A percentile compares a stretch with the other conserved stretches of the same genome.
phyloP scores from a whole-genome alignment of 2,888 invertebrate genomes.

The Brachyptera risi region DNA sequence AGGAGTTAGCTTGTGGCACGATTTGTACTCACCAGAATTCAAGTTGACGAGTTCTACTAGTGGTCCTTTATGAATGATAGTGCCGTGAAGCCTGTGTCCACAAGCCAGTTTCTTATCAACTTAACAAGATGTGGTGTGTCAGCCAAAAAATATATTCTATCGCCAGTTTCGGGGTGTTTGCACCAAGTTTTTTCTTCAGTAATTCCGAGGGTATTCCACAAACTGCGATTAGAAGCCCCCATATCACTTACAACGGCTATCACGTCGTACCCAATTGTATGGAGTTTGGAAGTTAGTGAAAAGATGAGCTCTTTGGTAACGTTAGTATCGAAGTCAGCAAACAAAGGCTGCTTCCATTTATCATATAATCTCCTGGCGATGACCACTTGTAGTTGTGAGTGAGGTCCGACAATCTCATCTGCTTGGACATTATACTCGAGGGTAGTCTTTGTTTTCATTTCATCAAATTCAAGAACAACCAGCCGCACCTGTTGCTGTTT shows the following conservation, averaged over 20 bases:
- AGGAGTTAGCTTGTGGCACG: neutral
- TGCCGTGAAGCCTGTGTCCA: slow-evolving; percentile 35
- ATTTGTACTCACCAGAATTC: neutral
- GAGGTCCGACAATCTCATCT: slow-evolving; percentile 13
- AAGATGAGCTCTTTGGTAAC: slow-evolving; percentile 36
- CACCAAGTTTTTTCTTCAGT: slow-evolving; percentile 33
- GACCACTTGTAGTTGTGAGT: slow-evolving; percentile 33
- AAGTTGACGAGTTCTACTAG: neutral
- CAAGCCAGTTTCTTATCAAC: slow-evolving; percentile 36
- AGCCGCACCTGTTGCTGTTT: neutral
- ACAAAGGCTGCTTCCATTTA: slow-evolving; percentile 37
- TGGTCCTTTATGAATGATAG: neutral
- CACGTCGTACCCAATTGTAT: slow-evolving; percentile 35
- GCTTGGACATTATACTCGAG: slow-evolving; percentile 6
- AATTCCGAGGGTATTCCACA: slow-evolving; percentile 37
- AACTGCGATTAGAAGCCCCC: slow-evolving; percentile 35
- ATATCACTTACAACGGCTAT: slow-evolving; percentile 37
- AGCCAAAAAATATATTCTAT: slow-evolving; percentile 35
- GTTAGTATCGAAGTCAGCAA: slow-evolving; percentile 38
- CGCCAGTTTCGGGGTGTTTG: slow-evolving; percentile 35
- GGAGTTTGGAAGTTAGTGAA: slow-evolving; percentile 32
- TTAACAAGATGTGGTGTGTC: slow-evolving; percentile 39
- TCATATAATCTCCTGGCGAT: slow-evolving; percentile 35
- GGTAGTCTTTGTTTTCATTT: neutral
- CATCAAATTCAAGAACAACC: slow-evolving; percentile 11